These are phyloP conservation scores for Chelonus insularis DNA, from an alignment of 1,140 invertebrate species.

Conservation along the genomic window DNA sequence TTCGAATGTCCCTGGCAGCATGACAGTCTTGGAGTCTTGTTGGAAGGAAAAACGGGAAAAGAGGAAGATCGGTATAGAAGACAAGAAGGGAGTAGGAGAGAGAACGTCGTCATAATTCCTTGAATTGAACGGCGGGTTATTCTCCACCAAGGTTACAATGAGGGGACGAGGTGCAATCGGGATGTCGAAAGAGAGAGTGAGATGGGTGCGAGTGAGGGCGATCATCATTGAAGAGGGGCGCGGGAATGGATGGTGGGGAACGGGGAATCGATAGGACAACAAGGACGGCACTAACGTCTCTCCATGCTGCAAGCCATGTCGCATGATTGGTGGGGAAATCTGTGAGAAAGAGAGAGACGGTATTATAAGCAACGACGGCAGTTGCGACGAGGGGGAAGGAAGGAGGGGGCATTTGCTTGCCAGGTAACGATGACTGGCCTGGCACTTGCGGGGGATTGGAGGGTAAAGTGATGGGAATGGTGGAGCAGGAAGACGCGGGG, in stretches of 20 bases:
- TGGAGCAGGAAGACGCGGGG: conserved; percentile 25
- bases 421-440: conserved; percentile 32
- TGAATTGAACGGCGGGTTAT: conserved; percentile 57
- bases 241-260: conserved; percentile 42
- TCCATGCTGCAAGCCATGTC: conserved; percentile 4
- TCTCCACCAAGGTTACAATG: conserved; percentile 53
- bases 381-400: conserved; percentile 1
- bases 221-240: conserved; percentile 27
- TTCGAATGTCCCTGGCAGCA: conserved; percentile 27
- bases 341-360: conserved; percentile 17
- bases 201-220: conserved; percentile 2
- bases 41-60: conserved; percentile 19
- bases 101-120: conserved; percentile 50
- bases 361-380: conserved; percentile 3
- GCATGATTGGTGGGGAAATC: conserved; percentile 10
- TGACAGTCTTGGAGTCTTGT: conserved; percentile 19
- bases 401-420: conserved; percentile 31
- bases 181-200: conserved; percentile 12
- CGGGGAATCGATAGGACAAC: conserved; percentile 53
- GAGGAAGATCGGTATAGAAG: conserved; percentile 20
- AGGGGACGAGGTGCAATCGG: conserved; percentile 28
- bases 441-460: conserved; percentile 37
- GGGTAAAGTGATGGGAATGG: conserved; percentile 26
- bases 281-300: conserved; percentile 41
- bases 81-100: conserved; percentile 30